Percentiles rank a stretch among this genome's conserved stretches.
These are phyloP conservation scores for Naso thynnoides DNA, from an alignment of 2,797 vertebrate genomes.

Conservation along the genomic window DNA sequence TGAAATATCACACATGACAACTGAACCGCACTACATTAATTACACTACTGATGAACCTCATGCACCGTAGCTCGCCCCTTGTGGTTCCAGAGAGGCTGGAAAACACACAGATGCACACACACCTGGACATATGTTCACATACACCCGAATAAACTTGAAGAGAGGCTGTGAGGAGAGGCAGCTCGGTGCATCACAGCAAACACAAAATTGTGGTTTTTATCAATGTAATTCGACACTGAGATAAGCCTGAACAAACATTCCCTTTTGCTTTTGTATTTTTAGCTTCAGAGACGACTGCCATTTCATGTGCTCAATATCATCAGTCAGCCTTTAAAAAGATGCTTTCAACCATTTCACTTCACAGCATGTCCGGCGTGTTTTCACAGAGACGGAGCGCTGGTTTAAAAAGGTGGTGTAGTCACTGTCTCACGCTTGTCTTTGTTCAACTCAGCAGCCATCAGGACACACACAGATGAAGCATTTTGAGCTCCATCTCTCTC, in stretches of 20 bases:
- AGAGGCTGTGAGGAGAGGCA: not conserved
- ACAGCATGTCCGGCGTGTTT: slow-evolving; percentile 63
- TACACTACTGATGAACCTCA: slow-evolving; percentile 76
- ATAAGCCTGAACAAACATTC: slow-evolving; percentile 36
- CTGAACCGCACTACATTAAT: slow-evolving; percentile 80
- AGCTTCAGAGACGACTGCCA: slow-evolving; percentile 57
- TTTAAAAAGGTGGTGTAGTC: slow-evolving; percentile 43
- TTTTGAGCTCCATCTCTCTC: slow-evolving; percentile 52
- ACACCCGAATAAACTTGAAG: not conserved
- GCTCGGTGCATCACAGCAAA: not conserved
- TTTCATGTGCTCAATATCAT: slow-evolving; percentile 66
- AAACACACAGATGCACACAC: slow-evolving; percentile 35
- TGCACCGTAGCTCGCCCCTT: slow-evolving; percentile 51
- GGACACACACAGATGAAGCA: slow-evolving; percentile 60
- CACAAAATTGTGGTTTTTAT: slow-evolving; percentile 6
- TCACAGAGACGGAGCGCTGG: slow-evolving; percentile 43
- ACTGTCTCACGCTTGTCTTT: slow-evolving; percentile 55
- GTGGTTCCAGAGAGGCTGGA: slow-evolving; percentile 37
- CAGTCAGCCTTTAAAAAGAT: slow-evolving; percentile 69
- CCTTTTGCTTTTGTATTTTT: slow-evolving; percentile 53
- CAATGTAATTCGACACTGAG: slow-evolving; percentile 28
- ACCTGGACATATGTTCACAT: slow-evolving; percentile 18
- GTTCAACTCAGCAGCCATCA: slow-evolving; percentile 68
- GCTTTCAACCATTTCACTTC: slow-evolving; percentile 66
- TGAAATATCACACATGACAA: slow-evolving; percentile 83